Conservation (phyloP, 1,140 invertebrate genomes). For the Solenopsis fugax region DNA sequence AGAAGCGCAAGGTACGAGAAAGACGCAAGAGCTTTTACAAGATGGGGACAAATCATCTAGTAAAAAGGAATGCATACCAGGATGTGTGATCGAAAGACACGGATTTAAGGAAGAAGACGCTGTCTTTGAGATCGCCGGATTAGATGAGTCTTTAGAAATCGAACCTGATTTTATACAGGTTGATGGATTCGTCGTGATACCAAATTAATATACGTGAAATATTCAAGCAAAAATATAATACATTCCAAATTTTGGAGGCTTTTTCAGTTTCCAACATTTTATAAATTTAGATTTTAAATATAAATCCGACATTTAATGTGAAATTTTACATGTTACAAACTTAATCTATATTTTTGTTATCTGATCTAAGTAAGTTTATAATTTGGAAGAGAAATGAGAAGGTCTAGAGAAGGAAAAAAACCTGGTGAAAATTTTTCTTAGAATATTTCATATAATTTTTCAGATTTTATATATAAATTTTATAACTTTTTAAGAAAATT, state of each 20-base stretch:
- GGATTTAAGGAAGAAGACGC: neutral
- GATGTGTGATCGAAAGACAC: constrained; percentile 46
- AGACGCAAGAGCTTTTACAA: neutral
- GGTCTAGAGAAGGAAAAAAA: neutral
- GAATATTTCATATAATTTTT: too few species aligned
- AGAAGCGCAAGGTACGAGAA: neutral
- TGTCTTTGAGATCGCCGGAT: neutral
- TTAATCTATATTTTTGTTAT: neutral
- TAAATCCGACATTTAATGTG: neutral
- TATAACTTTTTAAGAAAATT: too few species aligned
- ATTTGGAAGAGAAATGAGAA: neutral
- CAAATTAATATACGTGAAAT: neutral
- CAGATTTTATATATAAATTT: too few species aligned
- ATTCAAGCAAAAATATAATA: neutral
- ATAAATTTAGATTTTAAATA: neutral
- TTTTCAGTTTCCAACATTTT: neutral
- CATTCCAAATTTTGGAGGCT: neutral
- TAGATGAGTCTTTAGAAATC: neutral
- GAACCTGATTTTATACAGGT: constrained; percentile 52
- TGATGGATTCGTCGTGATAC: neutral
- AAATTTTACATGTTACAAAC: neutral
- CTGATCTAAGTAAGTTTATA: neutral
- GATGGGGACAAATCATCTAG: neutral
- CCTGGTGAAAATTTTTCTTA: neutral
- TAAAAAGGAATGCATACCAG: constrained; percentile 20